Percentiles rank a stretch among this genome's conserved stretches.
Evolutionary conservation across 2,113 vertebrate genomes (phyloP).

Genomic region (Lucifuga dentata): DNA sequence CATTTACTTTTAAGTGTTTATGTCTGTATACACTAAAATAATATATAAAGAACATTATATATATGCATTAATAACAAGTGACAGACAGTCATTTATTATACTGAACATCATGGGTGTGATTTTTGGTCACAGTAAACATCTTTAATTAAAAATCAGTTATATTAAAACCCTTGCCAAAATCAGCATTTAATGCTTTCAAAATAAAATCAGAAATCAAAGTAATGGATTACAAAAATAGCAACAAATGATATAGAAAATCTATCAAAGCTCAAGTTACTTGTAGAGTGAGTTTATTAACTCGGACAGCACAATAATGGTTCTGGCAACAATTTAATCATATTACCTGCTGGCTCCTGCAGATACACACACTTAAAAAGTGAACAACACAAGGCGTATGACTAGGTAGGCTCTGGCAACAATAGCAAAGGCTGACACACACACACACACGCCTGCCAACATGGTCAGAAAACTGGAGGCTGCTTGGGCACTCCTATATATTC

Average conservation of each 20-base stretch:
- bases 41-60: no score
- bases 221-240: background rate
- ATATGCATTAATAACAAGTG: no score
- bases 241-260: background rate
- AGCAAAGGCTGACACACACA: conserved; percentile 19
- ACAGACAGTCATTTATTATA: no score
- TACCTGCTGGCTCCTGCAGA: conserved; percentile 15
- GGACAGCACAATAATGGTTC: background rate
- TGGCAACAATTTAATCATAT: background rate
- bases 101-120: no score
- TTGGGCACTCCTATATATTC: no score
- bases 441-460: background rate
- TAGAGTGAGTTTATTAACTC: conserved; percentile 4
- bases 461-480: no score
- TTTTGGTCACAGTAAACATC: no score
- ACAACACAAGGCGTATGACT: conserved; percentile 6
- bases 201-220: conserved; percentile 2
- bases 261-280: background rate
- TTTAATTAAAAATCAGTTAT: no score
- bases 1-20: no score
- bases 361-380: conserved; percentile 15
- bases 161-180: conserved; percentile 8
- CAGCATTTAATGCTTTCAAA: background rate
- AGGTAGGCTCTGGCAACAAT: conserved; percentile 13
- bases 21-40: no score